Base-by-base conservation (phyloP, 2,797 vertebrate genomes). In the Petrocephalus sullivani region DNA sequence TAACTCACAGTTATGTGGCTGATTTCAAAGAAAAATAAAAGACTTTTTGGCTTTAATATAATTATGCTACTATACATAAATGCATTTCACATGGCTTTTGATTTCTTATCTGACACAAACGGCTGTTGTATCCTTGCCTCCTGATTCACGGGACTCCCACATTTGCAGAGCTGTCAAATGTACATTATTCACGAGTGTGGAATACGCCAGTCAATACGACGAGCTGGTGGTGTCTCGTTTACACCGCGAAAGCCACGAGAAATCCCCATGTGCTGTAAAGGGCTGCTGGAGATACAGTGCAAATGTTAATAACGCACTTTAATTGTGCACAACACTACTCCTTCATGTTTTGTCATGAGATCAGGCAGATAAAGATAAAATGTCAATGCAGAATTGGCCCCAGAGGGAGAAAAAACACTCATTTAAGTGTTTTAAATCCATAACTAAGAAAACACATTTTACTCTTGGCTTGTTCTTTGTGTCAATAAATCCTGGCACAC, bases 331-430 rank as follows among this genome's bases (percentile, higher is more conserved):
- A n/a, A 16, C 28, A 23, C 14, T 37, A 46, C 16, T 78, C 33
- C 33, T 75, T 75, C 37, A 75, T 41, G 67, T 41, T 75, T 75
- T 41, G 14, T 41, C 37, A 19, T 75, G 67, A 75, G 67, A 75
- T 78, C 71, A 78, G 71, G 71, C 71, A 78, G 71, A 51, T 87
- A 88, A 57, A 60, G 81, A 89, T 87, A 54, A 90, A 64, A 90
- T 91, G 90, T 88, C 64, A 58, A 56, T 88, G 90, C 84, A 92
- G 46, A 92, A 92, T 93, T 95, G 94, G 93, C 95, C 94, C 94
- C 91, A 90, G 91, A 84, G 81, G 58, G 58, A 93, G 88, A 90
- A 89, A 75, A 51, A 86, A 89, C 84, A 71, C 87, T 90, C 84
- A 83, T 21, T 54, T 51, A 60, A 58, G 85, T 88, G 19, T 57